Percentiles rank a stretch among this genome's conserved stretches.
Conservation (phyloP, 2,113 vertebrate species). For the Peromyscus californicus region DNA sequence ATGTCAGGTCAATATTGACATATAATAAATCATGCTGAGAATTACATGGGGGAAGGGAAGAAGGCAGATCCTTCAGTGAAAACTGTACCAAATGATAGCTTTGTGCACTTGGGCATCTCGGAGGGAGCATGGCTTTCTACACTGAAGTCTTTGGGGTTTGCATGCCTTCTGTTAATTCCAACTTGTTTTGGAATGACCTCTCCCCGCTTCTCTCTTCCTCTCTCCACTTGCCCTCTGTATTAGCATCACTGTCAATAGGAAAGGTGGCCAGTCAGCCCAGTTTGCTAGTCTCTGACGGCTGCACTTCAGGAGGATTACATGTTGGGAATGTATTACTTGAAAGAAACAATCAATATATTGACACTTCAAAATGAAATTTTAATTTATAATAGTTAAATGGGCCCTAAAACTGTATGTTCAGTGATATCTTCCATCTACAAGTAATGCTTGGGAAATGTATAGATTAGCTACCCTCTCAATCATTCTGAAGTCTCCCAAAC, state of each 20-base stretch:
- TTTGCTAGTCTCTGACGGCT: not conserved
- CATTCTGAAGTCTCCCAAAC: not conserved
- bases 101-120: conserved; percentile 7
- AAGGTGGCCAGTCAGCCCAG: not conserved
- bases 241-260: not conserved
- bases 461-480: conserved; percentile 6
- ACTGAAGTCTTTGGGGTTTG: conserved; percentile 3
- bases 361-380: conserved; percentile 25
- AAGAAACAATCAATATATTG: not conserved
- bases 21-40: conserved; percentile 10
- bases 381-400: conserved; percentile 3
- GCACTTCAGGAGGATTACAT: not conserved
- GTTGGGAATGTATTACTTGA: not conserved
- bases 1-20: conserved; percentile 13
- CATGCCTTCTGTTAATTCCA: not conserved
- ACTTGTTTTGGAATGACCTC: not conserved
- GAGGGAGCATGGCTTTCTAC: not conserved
- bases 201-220: not conserved
- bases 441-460: not conserved
- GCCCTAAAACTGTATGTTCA: not conserved
- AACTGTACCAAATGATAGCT: not conserved
- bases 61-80: not conserved
- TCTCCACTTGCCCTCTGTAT: not conserved
- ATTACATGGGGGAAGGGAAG: not conserved
- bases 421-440: not conserved